Conservation (phyloP, 1,140 invertebrate genomes). For the Caenorhabditis brenneri region DNA sequence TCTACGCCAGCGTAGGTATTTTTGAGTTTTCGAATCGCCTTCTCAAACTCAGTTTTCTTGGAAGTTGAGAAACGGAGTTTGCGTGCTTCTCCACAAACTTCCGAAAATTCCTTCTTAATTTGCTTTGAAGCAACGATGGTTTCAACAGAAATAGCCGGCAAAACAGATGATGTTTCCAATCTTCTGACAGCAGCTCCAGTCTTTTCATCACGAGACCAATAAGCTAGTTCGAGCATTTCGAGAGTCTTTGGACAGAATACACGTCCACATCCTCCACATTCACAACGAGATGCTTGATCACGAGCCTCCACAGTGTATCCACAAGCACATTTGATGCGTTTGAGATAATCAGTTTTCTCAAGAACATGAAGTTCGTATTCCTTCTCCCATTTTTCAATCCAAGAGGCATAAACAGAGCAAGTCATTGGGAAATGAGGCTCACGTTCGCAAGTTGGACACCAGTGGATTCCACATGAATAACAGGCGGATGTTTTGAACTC, state of each 20-base stretch:
- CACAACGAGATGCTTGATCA: background rate
- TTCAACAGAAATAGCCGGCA: background rate
- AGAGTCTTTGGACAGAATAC: slow-evolving; percentile 40
- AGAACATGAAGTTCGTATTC: slow-evolving; percentile 31
- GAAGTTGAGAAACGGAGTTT: slow-evolving; percentile 22
- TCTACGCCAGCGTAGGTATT: slow-evolving; percentile 33
- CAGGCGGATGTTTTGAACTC: slow-evolving; percentile 29
- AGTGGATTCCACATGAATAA: slow-evolving; percentile 26
- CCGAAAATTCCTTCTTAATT: slow-evolving; percentile 50
- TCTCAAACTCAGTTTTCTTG: slow-evolving; percentile 43
- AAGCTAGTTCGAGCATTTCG: background rate
- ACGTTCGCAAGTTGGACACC: slow-evolving; percentile 41
- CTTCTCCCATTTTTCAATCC: slow-evolving; percentile 47
- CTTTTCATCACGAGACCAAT: slow-evolving; percentile 2
- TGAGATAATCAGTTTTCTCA: slow-evolving; percentile 17
- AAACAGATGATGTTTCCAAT: background rate
- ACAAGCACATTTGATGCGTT: slow-evolving; percentile 41
- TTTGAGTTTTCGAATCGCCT: slow-evolving; percentile 45
- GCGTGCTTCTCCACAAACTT: slow-evolving; percentile 39
- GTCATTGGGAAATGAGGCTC: slow-evolving; percentile 50
- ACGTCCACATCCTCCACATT: slow-evolving; percentile 39
- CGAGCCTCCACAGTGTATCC: slow-evolving; percentile 25
- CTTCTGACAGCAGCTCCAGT: slow-evolving; percentile 16
- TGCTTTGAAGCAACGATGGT: slow-evolving; percentile 24
- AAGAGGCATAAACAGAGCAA: slow-evolving; percentile 3